Evolutionary conservation across 2,113 vertebrate genomes (phyloP), one percentile per base, ranked within the genome.

Genomic region (Lampris incognitus): DNA sequence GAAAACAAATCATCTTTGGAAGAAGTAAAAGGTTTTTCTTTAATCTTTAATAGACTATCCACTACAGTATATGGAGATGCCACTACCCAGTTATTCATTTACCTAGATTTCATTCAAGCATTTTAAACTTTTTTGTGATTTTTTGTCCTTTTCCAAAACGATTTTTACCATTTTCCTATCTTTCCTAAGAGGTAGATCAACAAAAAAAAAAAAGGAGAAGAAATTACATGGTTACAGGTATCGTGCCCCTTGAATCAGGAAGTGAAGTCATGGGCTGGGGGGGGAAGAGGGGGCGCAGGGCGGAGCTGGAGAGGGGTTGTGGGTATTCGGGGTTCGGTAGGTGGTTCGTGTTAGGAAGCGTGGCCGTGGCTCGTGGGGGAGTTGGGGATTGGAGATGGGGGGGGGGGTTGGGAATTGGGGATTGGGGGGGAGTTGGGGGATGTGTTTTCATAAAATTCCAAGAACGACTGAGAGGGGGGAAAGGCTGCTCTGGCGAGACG

Each of bases 111-210:
- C 66, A 78, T 85, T 90, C 69, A 60, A 93, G 83, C 77, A 87
- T 81, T 78, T 77, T 70, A 40, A 37, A 83, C 59, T 86, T 88
- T 84, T 87, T 86, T 88, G 50, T 64, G 40, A 74, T 81, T 90
- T 88, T 85, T 90, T 90, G 90, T 86, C 90, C 88, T 93, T 94
- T 90, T 89, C 70, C 66, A 63, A 79, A 76, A 79, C 57, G 61
- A 67, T 83, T 80, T 41, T 87, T 79, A 83, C 78, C 79, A 83
- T 85, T 86, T 90, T 92, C 90, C 95, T 95, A 92, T 94, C 92
- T 93, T 87, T 91, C 75, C 96, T 95, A 97, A 97, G 97, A 98
- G 97, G 97, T 98, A 98, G 96, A 97, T 97, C 94, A 96, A 96
- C 94, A 94, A 95, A 96, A 95, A 82, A 10, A 4, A 52, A 64